Evolutionary conservation across 2,888 invertebrate genomes (phyloP).

Genomic region (Melieria crassipennis): DNA sequence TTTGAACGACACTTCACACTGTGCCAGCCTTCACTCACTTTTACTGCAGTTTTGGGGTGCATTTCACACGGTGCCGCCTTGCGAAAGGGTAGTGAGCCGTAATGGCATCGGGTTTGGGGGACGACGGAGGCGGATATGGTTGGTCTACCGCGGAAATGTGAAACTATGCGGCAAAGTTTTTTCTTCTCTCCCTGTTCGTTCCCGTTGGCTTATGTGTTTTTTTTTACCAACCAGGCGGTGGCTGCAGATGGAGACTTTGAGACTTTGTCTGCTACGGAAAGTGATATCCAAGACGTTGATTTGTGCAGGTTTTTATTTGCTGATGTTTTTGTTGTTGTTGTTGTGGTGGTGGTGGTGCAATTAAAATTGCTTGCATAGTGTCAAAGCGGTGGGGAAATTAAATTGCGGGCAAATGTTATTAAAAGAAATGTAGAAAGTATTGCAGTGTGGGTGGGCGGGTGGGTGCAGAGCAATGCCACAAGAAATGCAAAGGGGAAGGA

Average conservation of each 20-base stretch:
- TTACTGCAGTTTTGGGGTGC: too few species aligned
- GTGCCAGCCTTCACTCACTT: too few species aligned
- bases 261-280: not conserved
- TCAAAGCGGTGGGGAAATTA: conserved; percentile 21
- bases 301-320: not conserved
- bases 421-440: conserved; percentile 20
- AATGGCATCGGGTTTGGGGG: too few species aligned
- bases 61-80: too few species aligned
- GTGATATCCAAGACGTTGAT: not conserved
- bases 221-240: not conserved
- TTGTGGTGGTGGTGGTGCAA: not conserved
- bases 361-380: conserved; percentile 28
- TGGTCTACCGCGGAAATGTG: not conserved
- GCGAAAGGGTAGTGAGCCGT: too few species aligned
- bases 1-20: too few species aligned
- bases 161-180: not conserved
- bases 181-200: not conserved
- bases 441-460: not conserved
- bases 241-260: not conserved
- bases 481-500: conserved; percentile 5
- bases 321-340: not conserved
- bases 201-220: not conserved
- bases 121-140: too few species aligned
- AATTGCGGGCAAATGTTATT: conserved; percentile 31
- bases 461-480: too few species aligned